phyloP scores from a whole-genome alignment of 1,140 invertebrate genomes.

The Ephestia elutella region DNA sequence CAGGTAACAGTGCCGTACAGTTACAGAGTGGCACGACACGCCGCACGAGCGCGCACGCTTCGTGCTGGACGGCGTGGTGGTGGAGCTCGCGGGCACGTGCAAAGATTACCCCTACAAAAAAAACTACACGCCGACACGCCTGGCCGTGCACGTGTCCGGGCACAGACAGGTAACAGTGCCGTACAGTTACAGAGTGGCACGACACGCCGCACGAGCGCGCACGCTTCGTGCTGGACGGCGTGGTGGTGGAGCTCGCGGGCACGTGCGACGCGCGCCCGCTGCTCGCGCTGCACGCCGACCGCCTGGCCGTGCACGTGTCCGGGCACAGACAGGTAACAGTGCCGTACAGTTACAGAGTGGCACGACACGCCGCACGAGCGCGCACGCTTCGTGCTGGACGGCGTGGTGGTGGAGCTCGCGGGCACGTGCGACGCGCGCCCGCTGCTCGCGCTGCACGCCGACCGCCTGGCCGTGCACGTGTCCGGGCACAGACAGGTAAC shows the following conservation, averaged over 20 bases:
- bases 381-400: conserved; percentile 11
- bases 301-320: conserved; percentile 20
- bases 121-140: too few species aligned
- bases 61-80: too few species aligned
- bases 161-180: conserved; percentile 11
- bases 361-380: conserved; percentile 26
- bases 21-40: conserved; percentile 26
- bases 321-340: conserved; percentile 14
- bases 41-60: conserved; percentile 31
- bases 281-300: too few species aligned
- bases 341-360: too few species aligned
- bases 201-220: conserved; percentile 27
- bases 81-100: conserved; percentile 38
- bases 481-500: conserved; percentile 13
- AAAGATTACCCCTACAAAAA: too few species aligned
- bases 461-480: conserved; percentile 25
- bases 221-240: conserved; percentile 27
- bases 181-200: conserved; percentile 23
- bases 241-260: conserved; percentile 36
- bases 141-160: conserved; percentile 17
- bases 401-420: conserved; percentile 29
- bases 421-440: conserved; percentile 21
- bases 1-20: background rate
- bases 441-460: conserved; percentile 36
- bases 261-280: too few species aligned